Conservation (phyloP, 1,140 invertebrate genomes). For the Calephelis virginiensis region DNA sequence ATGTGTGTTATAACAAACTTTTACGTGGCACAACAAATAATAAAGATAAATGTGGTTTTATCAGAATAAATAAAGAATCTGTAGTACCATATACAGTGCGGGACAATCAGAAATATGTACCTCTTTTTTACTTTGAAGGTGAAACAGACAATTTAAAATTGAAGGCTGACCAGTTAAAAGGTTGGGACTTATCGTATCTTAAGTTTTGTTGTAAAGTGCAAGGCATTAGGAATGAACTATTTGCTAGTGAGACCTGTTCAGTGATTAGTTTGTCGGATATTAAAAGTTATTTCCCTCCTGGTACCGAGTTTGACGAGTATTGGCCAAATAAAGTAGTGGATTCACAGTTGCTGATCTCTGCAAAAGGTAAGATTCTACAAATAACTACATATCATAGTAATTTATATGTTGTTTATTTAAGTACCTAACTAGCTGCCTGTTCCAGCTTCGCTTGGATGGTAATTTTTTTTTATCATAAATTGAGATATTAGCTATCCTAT, state of each 20-base stretch:
- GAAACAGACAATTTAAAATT: slow-evolving; percentile 93
- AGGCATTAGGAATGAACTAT: slow-evolving; percentile 93
- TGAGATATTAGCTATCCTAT: no score
- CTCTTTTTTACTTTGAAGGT: slow-evolving; percentile 95
- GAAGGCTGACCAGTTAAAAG: slow-evolving; percentile 90
- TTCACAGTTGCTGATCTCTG: slow-evolving; percentile 84
- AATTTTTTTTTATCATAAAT: no score
- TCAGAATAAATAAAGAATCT: slow-evolving; percentile 95
- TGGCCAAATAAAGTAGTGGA: slow-evolving; percentile 93
- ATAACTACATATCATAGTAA: neutral
- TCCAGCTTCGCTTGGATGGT: no score
- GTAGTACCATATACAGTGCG: slow-evolving; percentile 95
- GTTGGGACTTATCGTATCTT: slow-evolving; percentile 94
- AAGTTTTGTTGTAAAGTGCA: slow-evolving; percentile 97
- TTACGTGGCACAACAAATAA: slow-evolving; percentile 82
- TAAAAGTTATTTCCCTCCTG: slow-evolving; percentile 92
- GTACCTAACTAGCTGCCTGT: no score
- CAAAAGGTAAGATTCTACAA: slow-evolving; percentile 75
- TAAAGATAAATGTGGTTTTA: slow-evolving; percentile 93
- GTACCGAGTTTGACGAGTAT: slow-evolving; percentile 93
- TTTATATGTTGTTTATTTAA: no score
- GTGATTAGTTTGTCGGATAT: slow-evolving; percentile 94
- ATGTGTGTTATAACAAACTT: slow-evolving; percentile 92
- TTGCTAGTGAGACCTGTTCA: slow-evolving; percentile 92
- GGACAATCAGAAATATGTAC: slow-evolving; percentile 91